These are phyloP conservation scores for Anseranas semipalmata DNA, from an alignment of 2,113 vertebrate genomes.

Conservation along the genomic window DNA sequence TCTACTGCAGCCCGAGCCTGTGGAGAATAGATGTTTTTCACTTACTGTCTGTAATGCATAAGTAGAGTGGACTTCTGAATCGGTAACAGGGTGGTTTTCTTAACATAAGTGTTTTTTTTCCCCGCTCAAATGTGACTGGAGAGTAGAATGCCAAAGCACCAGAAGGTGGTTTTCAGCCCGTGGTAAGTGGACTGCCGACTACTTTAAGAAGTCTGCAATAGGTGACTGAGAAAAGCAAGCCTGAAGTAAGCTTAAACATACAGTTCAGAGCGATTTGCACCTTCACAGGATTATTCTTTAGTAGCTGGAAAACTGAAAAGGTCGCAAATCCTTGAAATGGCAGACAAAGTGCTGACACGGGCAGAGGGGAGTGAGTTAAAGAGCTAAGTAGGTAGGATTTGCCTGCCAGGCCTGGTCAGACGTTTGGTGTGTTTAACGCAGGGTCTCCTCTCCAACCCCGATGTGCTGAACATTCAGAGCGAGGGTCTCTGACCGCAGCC, in stretches of 20 bases:
- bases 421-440: accelerated
- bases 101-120: background rate
- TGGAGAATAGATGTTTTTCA: background rate
- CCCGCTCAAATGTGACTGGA: background rate
- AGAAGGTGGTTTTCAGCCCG: background rate
- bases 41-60: background rate
- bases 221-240: background rate
- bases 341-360: background rate
- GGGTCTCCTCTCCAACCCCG: background rate
- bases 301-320: background rate
- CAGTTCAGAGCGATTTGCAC: background rate
- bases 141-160: background rate
- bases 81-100: background rate
- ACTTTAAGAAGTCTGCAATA: background rate
- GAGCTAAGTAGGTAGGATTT: background rate
- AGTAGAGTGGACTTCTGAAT: background rate
- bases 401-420: background rate
- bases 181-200: background rate
- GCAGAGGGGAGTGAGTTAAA: background rate
- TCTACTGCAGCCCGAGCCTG: accelerated
- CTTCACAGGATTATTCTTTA: background rate
- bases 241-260: background rate
- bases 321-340: background rate
- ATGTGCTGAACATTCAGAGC: background rate
- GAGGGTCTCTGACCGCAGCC: background rate